Evolutionary conservation across 2,888 invertebrate species (phyloP).

Genomic region (Baronia brevicornis): DNA sequence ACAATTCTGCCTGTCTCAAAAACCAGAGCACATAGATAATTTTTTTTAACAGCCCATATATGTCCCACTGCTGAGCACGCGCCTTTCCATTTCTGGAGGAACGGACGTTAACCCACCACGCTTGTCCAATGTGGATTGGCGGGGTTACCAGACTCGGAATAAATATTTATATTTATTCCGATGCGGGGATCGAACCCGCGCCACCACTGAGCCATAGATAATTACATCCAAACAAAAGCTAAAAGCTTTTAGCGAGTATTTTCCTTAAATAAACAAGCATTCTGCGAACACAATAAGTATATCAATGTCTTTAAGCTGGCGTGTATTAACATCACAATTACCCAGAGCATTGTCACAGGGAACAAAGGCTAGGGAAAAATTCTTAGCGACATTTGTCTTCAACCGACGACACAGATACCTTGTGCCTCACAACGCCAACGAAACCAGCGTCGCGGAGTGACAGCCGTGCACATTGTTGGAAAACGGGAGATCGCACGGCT

Average conservation of each 20-base stretch:
- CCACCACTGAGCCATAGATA: too few relatives aligned
- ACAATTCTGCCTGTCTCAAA: too few relatives aligned
- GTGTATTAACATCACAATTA: slow-evolving; percentile 30
- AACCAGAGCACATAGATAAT: too few relatives aligned
- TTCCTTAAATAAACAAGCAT: slow-evolving; percentile 19
- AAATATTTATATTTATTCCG: too few relatives aligned
- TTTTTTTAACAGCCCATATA: too few relatives aligned
- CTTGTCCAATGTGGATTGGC: too few relatives aligned
- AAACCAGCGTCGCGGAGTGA: slow-evolving; percentile 20
- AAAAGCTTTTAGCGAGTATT: slow-evolving; percentile 1
- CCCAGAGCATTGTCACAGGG: slow-evolving; percentile 20
- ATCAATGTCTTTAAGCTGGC: slow-evolving; percentile 28
- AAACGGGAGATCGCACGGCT: slow-evolving; percentile 23
- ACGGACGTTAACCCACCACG: too few relatives aligned
- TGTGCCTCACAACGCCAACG: slow-evolving; percentile 20
- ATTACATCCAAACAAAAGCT: slow-evolving; percentile 6
- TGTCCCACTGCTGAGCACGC: too few relatives aligned
- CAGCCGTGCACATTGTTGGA: slow-evolving; percentile 19
- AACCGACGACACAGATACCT: slow-evolving; percentile 18
- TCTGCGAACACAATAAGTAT: slow-evolving; percentile 5
- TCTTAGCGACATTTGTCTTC: slow-evolving; percentile 20
- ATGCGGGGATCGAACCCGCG: too few relatives aligned
- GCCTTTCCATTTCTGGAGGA: too few relatives aligned
- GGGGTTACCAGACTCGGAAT: too few relatives aligned
- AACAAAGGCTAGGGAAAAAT: slow-evolving; percentile 26